phyloP scores from a whole-genome alignment of 2,888 invertebrate species.

The Scotopteryx bipunctaria region DNA sequence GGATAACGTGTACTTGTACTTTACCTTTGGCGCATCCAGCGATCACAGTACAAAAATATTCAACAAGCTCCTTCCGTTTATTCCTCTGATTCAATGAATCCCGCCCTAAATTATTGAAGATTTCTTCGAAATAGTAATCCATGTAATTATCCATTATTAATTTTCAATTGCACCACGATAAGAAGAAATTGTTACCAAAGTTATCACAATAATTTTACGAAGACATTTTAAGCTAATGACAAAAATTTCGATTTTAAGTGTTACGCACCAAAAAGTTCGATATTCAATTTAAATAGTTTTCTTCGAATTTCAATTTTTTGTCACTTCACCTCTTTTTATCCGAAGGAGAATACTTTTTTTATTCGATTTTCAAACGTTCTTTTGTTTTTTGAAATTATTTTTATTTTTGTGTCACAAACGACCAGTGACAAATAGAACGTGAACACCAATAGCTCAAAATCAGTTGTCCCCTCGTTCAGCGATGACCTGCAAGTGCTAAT shows the following conservation, averaged over 20 bases:
- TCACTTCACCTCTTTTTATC: too few species aligned
- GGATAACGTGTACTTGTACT: too few species aligned
- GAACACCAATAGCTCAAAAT: constrained; percentile 52
- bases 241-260: too few species aligned
- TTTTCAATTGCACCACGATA: too few species aligned
- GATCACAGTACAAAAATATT: constrained; percentile 91
- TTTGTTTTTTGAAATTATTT: constrained; percentile 3
- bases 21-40: constrained; percentile 87
- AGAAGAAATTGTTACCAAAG: too few species aligned
- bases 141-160: constrained; percentile 86
- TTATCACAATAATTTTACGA: too few species aligned
- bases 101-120: constrained; percentile 88
- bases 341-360: too few species aligned
- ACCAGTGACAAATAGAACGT: constrained; percentile 22
- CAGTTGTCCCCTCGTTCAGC: constrained; percentile 43
- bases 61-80: constrained; percentile 88
- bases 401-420: constrained; percentile 4
- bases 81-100: constrained; percentile 88
- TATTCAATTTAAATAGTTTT: too few species aligned
- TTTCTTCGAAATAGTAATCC: constrained; percentile 90
- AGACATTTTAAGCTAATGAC: too few species aligned
- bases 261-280: too few species aligned
- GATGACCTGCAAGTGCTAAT: constrained; percentile 66
- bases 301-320: too few species aligned
- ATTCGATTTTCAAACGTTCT: too few species aligned